phyloP scores from a whole-genome alignment of 2,797 vertebrate species.

The Taenioides sp. region DNA sequence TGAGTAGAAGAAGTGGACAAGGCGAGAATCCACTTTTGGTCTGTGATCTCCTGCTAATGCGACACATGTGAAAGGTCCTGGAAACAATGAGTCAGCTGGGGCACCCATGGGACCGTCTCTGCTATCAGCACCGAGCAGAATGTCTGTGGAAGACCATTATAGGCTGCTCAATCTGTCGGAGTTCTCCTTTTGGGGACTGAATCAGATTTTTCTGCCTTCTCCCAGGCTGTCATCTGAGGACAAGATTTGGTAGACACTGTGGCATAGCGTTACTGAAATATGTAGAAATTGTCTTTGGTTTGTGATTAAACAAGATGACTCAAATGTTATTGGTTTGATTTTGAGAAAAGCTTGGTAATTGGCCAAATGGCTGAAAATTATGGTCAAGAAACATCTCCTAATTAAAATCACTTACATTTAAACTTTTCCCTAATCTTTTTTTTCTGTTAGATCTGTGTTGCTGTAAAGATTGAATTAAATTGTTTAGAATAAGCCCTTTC shows the following conservation, averaged over 20 bases:
- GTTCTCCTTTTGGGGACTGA: conserved; percentile 8
- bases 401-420: background rate
- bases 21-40: conserved; percentile 45
- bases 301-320: background rate
- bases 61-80: conserved; percentile 62
- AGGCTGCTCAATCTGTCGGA: conserved; percentile 32
- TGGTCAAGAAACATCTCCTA: background rate
- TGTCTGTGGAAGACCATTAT: conserved; percentile 30
- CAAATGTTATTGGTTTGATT: background rate
- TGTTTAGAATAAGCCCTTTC: background rate
- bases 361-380: background rate
- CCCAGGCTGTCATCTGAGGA: conserved; percentile 11
- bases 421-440: background rate
- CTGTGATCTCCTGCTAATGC: conserved; percentile 63
- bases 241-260: conserved; percentile 5
- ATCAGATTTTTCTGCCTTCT: conserved; percentile 14
- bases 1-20: conserved; percentile 19
- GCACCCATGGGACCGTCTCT: conserved; percentile 46
- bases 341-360: background rate
- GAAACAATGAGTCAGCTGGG: conserved; percentile 70
- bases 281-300: background rate
- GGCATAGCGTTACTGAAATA: background rate
- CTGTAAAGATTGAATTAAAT: background rate
- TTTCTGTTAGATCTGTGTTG: background rate
- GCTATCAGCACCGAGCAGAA: conserved; percentile 46